phyloP scores from a whole-genome alignment of 2,797 vertebrate genomes.

The Anableps anableps region DNA sequence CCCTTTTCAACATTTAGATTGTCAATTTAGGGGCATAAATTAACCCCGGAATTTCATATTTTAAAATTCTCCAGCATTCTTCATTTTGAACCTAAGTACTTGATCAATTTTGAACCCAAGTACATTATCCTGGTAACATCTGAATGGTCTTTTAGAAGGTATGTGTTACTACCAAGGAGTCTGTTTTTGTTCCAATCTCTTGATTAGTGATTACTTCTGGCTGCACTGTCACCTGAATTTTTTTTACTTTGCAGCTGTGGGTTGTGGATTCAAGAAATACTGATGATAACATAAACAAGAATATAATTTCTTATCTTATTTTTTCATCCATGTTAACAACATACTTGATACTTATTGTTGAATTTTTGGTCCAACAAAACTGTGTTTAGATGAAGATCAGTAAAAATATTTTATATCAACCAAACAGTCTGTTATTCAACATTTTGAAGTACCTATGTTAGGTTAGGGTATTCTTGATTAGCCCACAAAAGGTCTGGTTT shows the following conservation, averaged over 20 bases:
- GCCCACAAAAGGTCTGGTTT: background rate
- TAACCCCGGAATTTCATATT: too few species aligned
- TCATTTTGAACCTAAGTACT: too few species aligned
- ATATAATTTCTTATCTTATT: background rate
- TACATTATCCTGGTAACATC: background rate
- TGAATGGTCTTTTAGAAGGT: background rate
- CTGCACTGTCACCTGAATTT: background rate
- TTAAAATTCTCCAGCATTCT: too few species aligned
- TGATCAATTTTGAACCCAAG: background rate
- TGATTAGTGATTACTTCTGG: background rate
- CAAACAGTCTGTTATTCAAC: background rate
- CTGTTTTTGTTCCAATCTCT: background rate
- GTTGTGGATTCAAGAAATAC: background rate
- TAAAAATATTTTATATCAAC: background rate
- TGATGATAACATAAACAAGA: background rate
- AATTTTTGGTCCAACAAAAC: background rate
- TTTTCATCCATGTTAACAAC: background rate
- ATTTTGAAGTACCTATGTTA: background rate
- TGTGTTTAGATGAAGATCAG: background rate
- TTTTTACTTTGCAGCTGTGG: background rate
- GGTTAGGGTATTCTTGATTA: background rate
- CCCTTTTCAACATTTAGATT: too few species aligned
- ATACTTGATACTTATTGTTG: background rate
- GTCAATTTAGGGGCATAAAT: too few species aligned
- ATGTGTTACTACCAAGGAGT: background rate